These are phyloP conservation scores for Megatriorchis doriae DNA, from an alignment of 2,113 vertebrate species.

Conservation along the genomic window DNA sequence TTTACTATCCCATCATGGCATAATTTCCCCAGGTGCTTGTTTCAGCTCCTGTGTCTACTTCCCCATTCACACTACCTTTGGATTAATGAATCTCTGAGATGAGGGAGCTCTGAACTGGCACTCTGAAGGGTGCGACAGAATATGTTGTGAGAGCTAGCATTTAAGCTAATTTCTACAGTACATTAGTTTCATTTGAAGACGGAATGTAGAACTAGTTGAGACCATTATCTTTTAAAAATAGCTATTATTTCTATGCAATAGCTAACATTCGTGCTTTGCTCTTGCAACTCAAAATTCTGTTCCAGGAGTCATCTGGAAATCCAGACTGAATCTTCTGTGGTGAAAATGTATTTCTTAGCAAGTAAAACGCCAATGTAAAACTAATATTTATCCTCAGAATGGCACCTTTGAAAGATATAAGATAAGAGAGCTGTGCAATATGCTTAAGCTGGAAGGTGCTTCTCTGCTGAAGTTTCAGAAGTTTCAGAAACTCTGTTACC, in stretches of 20 bases:
- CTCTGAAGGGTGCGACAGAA: not conserved
- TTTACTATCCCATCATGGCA: not conserved
- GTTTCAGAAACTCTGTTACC: not conserved
- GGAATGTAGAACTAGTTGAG: not conserved
- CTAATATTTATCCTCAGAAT: not conserved
- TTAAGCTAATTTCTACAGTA: not conserved
- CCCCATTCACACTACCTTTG: not conserved
- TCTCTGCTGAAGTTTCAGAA: not conserved
- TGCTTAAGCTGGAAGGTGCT: not conserved
- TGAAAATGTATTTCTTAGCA: not conserved
- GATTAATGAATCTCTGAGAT: not conserved
- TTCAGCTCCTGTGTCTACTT: not conserved
- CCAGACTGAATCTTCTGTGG: not conserved
- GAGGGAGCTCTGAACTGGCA: not conserved
- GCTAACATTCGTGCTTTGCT: not conserved
- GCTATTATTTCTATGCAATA: not conserved
- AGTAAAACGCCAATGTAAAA: not conserved
- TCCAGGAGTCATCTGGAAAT: not conserved
- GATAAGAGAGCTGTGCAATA: not conserved
- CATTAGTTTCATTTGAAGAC: not conserved
- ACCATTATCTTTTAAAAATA: not conserved
- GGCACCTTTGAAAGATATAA: not conserved
- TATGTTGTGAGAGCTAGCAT: not conserved
- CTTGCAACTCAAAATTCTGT: not conserved
- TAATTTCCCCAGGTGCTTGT: not conserved